Percentiles rank a stretch among this genome's conserved stretches.
These are phyloP conservation scores for Volucella bombylans DNA, from an alignment of 2,888 invertebrate species.

Conservation along the genomic window DNA sequence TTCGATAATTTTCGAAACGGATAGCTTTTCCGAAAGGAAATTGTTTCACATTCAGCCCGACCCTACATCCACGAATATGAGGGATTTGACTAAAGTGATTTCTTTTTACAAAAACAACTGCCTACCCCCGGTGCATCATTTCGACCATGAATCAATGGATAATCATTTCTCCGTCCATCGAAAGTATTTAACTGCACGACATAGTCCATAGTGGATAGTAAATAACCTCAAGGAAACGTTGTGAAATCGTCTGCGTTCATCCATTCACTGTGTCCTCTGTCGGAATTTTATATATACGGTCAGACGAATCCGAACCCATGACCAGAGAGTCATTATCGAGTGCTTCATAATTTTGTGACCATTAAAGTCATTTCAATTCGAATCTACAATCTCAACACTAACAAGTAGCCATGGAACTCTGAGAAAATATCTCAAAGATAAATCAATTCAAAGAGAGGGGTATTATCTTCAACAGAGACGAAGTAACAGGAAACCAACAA, in stretches of 20 bases:
- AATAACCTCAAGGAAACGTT: background rate
- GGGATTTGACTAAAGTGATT: too few species aligned
- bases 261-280: conserved; percentile 45
- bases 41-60: too few species aligned
- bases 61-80: too few species aligned
- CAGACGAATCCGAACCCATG: conserved; percentile 35
- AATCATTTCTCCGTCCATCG: conserved; percentile 68
- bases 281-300: conserved; percentile 37
- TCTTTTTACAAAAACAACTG: too few species aligned
- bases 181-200: conserved; percentile 45
- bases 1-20: too few species aligned
- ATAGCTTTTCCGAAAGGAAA: too few species aligned
- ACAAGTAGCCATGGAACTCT: conserved; percentile 25
- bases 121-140: conserved; percentile 12
- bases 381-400: conserved; percentile 46
- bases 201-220: conserved; percentile 4
- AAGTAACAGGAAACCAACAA: background rate
- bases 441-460: conserved; percentile 31
- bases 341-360: conserved; percentile 50
- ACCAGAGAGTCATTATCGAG: conserved; percentile 56
- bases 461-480: too few species aligned
- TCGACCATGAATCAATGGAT: conserved; percentile 59
- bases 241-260: conserved; percentile 38
- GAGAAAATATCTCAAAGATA: conserved; percentile 47
- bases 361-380: conserved; percentile 52